Percentiles rank a stretch among this genome's conserved stretches.
Conservation (phyloP, 92 coral and sea anemone species). For the Micromussa lordhowensis region DNA sequence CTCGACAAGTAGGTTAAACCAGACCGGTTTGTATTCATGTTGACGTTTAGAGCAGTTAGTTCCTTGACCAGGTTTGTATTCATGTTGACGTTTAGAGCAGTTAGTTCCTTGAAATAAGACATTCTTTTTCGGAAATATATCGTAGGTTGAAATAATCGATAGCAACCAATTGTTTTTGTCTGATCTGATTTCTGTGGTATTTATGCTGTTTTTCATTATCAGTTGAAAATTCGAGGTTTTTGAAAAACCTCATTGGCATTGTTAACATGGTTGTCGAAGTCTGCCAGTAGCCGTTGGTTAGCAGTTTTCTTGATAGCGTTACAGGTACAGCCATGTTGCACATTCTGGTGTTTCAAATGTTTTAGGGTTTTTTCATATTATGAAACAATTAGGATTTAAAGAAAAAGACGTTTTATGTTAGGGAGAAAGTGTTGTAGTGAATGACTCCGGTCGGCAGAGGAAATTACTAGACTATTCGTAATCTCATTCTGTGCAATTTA, state of each 20-base stretch:
- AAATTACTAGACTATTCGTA: no score
- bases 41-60: not conserved
- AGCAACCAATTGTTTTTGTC: not conserved
- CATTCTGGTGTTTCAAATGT: not conserved
- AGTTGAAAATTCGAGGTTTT: not conserved
- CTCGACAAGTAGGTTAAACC: not conserved
- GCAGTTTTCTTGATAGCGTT: not conserved
- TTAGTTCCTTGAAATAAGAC: not conserved
- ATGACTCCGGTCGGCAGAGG: no score
- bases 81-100: not conserved
- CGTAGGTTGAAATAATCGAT: not conserved
- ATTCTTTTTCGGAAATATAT: not conserved
- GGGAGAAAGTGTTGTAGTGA: not conserved
- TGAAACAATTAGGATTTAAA: not conserved
- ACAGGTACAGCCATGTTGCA: not conserved
- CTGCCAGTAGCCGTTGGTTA: not conserved
- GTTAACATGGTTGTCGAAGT: no score
- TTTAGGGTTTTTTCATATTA: not conserved
- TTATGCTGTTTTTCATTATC: not conserved
- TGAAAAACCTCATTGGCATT: not conserved
- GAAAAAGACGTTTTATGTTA: not conserved
- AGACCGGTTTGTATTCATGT: not conserved
- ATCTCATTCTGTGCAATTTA: no score
- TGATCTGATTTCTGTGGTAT: not conserved
- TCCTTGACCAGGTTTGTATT: not conserved